These are phyloP conservation scores for Sitobion miscanthi DNA, from an alignment of 1,140 invertebrate genomes.

Conservation along the genomic window DNA sequence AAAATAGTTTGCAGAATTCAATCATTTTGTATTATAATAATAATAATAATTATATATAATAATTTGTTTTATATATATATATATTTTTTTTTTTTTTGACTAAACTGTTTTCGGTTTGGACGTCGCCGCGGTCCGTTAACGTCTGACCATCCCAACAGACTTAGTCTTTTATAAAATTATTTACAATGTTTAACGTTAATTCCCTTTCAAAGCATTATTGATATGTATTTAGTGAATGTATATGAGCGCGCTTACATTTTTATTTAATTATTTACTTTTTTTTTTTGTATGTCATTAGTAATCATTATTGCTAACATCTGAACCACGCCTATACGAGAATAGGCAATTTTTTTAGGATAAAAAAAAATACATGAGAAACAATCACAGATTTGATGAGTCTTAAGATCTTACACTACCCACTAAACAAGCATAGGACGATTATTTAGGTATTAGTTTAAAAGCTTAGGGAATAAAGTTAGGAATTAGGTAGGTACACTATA, in stretches of 20 bases:
- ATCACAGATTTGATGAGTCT: constrained; percentile 57
- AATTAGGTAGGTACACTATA: constrained; percentile 5
- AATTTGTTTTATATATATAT: constrained; percentile 42
- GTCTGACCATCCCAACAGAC: not conserved
- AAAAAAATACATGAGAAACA: constrained; percentile 51
- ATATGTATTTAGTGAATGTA: constrained; percentile 56
- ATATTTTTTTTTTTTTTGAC: not conserved
- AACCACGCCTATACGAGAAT: constrained; percentile 14
- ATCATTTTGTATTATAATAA: constrained; percentile 17
- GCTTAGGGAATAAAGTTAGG: constrained; percentile 53
- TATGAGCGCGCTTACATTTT: constrained; percentile 52
- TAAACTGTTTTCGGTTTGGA: not conserved
- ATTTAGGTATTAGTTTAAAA: constrained; percentile 45
- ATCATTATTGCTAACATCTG: constrained; percentile 51
- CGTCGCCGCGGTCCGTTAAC: not conserved
- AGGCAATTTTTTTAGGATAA: constrained; percentile 25
- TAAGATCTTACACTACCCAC: constrained; percentile 53
- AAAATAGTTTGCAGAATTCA: constrained; percentile 55
- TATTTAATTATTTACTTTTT: not conserved
- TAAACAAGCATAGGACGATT: constrained; percentile 50
- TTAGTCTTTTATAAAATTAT: constrained; percentile 32
- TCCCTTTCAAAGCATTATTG: constrained; percentile 52
- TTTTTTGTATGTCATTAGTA: constrained; percentile 28
- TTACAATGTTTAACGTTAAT: constrained; percentile 48
- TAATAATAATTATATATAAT: not conserved